Percentiles rank a stretch among this genome's conserved stretches.
phyloP scores from a whole-genome alignment of 2,888 invertebrate species.

The Malthinus seriepunctatus region DNA sequence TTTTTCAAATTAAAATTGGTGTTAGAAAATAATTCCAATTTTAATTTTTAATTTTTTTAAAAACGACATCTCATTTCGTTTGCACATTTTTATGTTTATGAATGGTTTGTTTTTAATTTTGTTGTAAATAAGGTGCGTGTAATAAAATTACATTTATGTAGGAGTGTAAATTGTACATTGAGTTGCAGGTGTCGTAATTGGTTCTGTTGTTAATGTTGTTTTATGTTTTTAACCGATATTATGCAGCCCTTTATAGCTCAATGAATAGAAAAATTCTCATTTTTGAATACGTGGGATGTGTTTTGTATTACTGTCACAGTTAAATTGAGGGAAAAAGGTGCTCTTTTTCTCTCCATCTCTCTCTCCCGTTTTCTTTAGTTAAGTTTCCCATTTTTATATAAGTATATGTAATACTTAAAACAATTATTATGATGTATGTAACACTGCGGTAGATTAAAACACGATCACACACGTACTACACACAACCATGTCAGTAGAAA shows the following conservation, averaged over 20 bases:
- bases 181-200: conserved; percentile 8
- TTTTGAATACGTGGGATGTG: conserved; percentile 9
- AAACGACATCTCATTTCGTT: background rate
- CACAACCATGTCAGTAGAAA: conserved; percentile 31
- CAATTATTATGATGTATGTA: conserved; percentile 32
- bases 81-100: background rate
- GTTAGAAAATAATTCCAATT: background rate
- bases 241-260: conserved; percentile 3
- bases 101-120: background rate
- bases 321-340: background rate
- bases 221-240: conserved; percentile 2
- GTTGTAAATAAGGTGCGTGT: background rate
- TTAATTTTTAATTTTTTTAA: background rate
- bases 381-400: conserved; percentile 35
- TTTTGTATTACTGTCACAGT: conserved; percentile 1
- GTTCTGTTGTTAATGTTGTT: conserved; percentile 8
- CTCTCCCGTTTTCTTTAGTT: conserved; percentile 26
- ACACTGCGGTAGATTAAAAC: conserved; percentile 41
- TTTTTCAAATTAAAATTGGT: no score
- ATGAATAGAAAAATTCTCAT: conserved; percentile 8
- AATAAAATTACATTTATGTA: conserved; percentile 3
- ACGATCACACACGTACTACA: conserved; percentile 27
- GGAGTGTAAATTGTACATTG: conserved; percentile 5
- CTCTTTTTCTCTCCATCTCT: no score
- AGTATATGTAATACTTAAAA: conserved; percentile 28